Base-by-base conservation (phyloP, 2,797 vertebrate species). In the Telmatherina bonti region DNA sequence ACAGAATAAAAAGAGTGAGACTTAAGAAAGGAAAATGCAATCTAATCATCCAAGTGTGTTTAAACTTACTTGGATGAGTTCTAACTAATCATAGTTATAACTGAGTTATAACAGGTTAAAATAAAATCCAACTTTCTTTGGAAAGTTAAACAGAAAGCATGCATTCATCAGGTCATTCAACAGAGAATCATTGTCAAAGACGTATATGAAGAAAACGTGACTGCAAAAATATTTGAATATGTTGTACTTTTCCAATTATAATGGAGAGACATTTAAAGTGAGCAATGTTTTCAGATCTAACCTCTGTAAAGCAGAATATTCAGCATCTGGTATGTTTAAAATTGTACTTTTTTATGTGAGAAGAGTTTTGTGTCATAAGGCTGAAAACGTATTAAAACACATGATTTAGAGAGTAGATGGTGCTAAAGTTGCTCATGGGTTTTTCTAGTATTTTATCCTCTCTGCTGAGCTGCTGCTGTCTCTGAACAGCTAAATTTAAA, bases 371-470 rank as follows among this genome's bases (percentile, higher is more conserved):
- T 20, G 41, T 43, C 43, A 31, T 15, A 62, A 47, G 41, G 22
- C 11, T 47, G 7, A 41, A 62, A 51, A 62, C 7, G 9, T 7
- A 5, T 62, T 51, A 36, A 15, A 53, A 38, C 12, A 53, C 51
- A 27, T 27, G 47, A 49, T 49, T 49, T 22, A 22, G 47, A n/a
- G n/a, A 10, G 24, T 38, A 65, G 51, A 27, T 54, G 62, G 51
- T n/a, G 62, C 35, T 41, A 54, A 65, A 27, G 62, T 26, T 53
- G 33, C 36, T 53, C 29, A 38, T 6, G 16, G 5, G 33, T 9
- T 38, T 53, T 64, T 15, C 15, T 15, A 54, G 53, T 0, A 15
- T 31, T 31, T 30, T 10, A 10, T 31, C 53, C n/a, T n/a, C 2
- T 20, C 53, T 55, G 53, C 4, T 16, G 30, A 35, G 30, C 13